Conservation (phyloP, 2,888 invertebrate species). For the Hypomecis atomaria region DNA sequence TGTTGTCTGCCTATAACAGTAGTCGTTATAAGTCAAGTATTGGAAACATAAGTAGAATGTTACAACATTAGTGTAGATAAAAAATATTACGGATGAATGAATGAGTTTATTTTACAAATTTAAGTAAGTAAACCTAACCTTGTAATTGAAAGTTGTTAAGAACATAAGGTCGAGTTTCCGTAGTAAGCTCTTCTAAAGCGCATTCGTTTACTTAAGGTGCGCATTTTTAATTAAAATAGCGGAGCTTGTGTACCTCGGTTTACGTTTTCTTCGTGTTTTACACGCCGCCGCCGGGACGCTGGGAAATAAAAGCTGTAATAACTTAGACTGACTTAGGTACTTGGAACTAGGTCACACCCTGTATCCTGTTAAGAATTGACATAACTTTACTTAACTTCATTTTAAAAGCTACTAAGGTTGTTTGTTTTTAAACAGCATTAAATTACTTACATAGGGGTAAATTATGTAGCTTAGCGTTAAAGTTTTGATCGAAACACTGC, state of each 20-base stretch:
- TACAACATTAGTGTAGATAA: too few species aligned
- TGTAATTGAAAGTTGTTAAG: not conserved
- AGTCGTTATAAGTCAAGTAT: too few species aligned
- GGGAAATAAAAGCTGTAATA: slow-evolving; percentile 27
- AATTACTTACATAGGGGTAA: too few species aligned
- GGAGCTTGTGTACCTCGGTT: slow-evolving; percentile 24
- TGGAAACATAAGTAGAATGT: too few species aligned
- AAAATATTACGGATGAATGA: too few species aligned
- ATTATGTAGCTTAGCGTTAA: too few species aligned
- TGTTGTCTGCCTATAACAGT: too few species aligned
- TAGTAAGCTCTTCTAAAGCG: slow-evolving; percentile 22
- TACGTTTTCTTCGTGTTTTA: slow-evolving; percentile 28
- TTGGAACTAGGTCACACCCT: slow-evolving; percentile 9
- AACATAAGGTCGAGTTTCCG: slow-evolving; percentile 2
- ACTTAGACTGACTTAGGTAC: slow-evolving; percentile 12
- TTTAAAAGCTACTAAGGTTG: too few species aligned
- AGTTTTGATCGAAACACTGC: too few species aligned
- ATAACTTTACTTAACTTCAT: not conserved
- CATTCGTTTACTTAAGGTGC: slow-evolving; percentile 37
- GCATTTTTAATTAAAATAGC: slow-evolving; percentile 38
- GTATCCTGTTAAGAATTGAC: slow-evolving; percentile 6
- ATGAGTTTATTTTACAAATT: too few species aligned
- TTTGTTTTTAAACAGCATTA: too few species aligned
- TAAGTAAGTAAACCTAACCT: too few species aligned
- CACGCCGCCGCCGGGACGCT: slow-evolving; percentile 7